phyloP scores from a whole-genome alignment of 1,140 invertebrate species.

The Anoplolepis gracilipes region DNA sequence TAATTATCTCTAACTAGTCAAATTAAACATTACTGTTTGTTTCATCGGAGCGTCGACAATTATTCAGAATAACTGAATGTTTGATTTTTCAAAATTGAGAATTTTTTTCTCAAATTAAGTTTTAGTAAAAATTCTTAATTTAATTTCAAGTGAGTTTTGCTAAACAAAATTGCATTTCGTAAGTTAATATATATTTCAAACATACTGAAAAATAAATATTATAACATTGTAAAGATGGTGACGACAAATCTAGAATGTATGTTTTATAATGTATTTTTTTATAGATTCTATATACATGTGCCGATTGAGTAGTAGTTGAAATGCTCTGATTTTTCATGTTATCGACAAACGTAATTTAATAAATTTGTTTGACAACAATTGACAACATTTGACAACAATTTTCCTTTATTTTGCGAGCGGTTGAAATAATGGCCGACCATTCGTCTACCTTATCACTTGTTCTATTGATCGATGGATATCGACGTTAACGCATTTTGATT shows the following conservation, averaged over 20 bases:
- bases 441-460: constrained; percentile 48
- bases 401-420: constrained; percentile 7
- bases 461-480: constrained; percentile 16
- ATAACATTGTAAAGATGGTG: background rate
- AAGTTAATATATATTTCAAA: no score
- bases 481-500: constrained; percentile 30
- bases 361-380: constrained; percentile 9
- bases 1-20: background rate
- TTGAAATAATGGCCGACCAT: constrained; percentile 41
- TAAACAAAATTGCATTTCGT: constrained; percentile 35
- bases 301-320: constrained; percentile 34
- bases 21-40: background rate
- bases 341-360: constrained; percentile 24
- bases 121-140: constrained; percentile 12
- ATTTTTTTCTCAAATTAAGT: constrained; percentile 10
- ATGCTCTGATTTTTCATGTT: constrained; percentile 20
- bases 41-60: background rate
- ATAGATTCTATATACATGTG: constrained; percentile 10
- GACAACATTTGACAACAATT: constrained; percentile 20
- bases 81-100: background rate
- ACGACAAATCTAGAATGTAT: constrained; percentile 6
- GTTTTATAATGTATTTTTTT: constrained; percentile 22
- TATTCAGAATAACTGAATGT: background rate
- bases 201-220: constrained; percentile 29
- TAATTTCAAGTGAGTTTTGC: background rate